Percentiles rank a stretch among this genome's conserved stretches.
These are phyloP conservation scores for Micrasema longulum DNA, from an alignment of 1,140 invertebrate genomes.

Conservation along the genomic window DNA sequence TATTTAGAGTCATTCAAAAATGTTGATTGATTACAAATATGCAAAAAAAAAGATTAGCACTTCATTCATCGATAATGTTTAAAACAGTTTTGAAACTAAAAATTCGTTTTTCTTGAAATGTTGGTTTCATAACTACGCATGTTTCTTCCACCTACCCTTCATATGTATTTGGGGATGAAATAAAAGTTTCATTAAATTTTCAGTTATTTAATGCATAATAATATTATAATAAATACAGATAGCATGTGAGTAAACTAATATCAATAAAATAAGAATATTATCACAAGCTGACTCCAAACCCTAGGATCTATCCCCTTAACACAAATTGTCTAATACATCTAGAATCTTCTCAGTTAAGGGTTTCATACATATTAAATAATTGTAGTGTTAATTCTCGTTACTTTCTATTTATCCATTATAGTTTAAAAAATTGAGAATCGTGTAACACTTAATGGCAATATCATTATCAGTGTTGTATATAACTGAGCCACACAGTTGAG, in stretches of 20 bases:
- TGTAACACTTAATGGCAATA: constrained; percentile 42
- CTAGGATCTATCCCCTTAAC: constrained; percentile 9
- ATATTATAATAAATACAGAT: constrained; percentile 17
- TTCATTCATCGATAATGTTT: too few relatives aligned
- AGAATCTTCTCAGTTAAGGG: not conserved
- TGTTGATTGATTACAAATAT: too few relatives aligned
- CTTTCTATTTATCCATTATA: constrained; percentile 10
- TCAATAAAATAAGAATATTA: constrained; percentile 36
- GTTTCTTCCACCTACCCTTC: not conserved
- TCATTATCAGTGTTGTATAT: constrained; percentile 24
- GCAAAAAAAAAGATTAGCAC: too few relatives aligned
- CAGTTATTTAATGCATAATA: constrained; percentile 2
- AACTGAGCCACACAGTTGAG: constrained; percentile 39
- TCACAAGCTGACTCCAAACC: constrained; percentile 21
- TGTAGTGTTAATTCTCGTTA: not conserved
- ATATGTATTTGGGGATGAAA: not conserved
- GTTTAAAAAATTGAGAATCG: constrained; percentile 43
- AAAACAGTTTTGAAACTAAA: too few relatives aligned
- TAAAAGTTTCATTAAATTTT: constrained; percentile 7
- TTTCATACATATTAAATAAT: not conserved
- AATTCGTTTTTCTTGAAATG: too few relatives aligned
- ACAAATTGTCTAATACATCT: constrained; percentile 17
- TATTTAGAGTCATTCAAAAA: too few relatives aligned
- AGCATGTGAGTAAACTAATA: constrained; percentile 2
- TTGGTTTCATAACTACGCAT: too few relatives aligned